A percentile compares a stretch with the other conserved stretches of the same genome.
Conservation (phyloP, 2,113 vertebrate species). For the Heterochromis multidens region DNA sequence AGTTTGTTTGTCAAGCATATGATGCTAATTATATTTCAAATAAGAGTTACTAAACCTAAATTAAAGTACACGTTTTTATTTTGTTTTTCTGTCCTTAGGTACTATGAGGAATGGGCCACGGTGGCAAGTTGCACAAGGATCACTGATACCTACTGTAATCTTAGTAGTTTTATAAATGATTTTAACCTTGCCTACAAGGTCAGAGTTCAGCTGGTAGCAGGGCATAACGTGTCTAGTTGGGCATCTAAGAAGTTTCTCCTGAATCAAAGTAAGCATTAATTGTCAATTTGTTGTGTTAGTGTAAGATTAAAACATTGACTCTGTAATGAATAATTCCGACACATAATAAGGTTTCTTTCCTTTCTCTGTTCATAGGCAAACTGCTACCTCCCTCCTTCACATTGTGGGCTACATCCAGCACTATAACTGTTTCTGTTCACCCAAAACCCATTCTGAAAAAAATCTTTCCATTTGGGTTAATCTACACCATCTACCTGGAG, state of each 20-base stretch:
- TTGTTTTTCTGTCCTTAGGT: conserved; percentile 26
- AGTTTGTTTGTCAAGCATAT: background rate
- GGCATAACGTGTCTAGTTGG: background rate
- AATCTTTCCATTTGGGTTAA: conserved; percentile 49
- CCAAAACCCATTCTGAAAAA: conserved; percentile 49
- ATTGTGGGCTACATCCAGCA: conserved; percentile 51
- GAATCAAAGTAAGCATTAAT: conserved; percentile 39
- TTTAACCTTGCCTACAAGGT: background rate
- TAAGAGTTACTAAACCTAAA: background rate
- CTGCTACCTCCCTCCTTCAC: conserved; percentile 65
- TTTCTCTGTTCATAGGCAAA: conserved; percentile 39
- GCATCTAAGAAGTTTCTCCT: background rate
- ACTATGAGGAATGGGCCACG: accelerated
- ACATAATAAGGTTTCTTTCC: background rate
- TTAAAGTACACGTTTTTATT: background rate
- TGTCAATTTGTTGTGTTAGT: background rate
- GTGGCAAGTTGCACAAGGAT: conserved; percentile 45
- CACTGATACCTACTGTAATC: conserved; percentile 14
- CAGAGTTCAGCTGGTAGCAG: conserved; percentile 49
- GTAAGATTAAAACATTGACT: background rate
- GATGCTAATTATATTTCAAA: background rate
- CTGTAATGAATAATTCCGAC: background rate
- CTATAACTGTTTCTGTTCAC: conserved; percentile 53
- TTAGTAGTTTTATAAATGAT: conserved; percentile 24
- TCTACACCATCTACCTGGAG: conserved; percentile 59